Percentiles rank a stretch among this genome's conserved stretches.
phyloP scores from a whole-genome alignment of 2,113 vertebrate genomes.

The Potamarius usumacintae region DNA sequence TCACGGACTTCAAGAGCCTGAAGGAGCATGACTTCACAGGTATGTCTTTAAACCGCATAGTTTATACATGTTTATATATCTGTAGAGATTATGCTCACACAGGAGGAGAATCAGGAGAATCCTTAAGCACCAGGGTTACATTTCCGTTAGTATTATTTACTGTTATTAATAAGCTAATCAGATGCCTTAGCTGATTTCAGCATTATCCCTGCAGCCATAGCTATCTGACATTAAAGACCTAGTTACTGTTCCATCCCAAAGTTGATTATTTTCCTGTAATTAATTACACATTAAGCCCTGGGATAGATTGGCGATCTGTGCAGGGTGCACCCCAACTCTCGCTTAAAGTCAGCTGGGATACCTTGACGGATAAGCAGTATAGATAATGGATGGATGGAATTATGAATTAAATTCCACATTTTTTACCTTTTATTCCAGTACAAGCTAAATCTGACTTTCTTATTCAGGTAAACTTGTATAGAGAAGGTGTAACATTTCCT shows the following conservation, averaged over 20 bases:
- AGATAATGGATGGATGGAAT: no score
- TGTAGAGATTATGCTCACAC: not conserved
- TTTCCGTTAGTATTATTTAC: not conserved
- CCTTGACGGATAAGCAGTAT: no score
- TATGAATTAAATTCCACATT: not conserved
- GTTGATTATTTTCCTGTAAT: not conserved
- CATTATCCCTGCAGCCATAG: not conserved
- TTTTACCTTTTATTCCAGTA: not conserved
- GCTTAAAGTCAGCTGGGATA: no score
- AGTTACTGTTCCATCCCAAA: not conserved
- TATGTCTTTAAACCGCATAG: conserved; percentile 62
- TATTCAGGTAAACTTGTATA: not conserved
- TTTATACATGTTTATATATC: not conserved
- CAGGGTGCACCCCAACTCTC: no score
- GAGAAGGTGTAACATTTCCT: not conserved
- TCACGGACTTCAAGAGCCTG: conserved; percentile 70
- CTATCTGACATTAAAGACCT: not conserved
- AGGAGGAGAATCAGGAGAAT: not conserved
- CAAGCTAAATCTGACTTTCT: not conserved
- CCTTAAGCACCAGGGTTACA: not conserved
- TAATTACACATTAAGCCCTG: no score
- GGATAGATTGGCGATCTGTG: no score
- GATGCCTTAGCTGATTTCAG: not conserved
- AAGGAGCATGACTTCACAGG: conserved; percentile 60
- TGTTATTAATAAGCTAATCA: not conserved